Evolutionary conservation across 2,888 invertebrate species (phyloP), one percentile per base, ranked within the genome.

Genomic region (Nesidiocoris tenuis): DNA sequence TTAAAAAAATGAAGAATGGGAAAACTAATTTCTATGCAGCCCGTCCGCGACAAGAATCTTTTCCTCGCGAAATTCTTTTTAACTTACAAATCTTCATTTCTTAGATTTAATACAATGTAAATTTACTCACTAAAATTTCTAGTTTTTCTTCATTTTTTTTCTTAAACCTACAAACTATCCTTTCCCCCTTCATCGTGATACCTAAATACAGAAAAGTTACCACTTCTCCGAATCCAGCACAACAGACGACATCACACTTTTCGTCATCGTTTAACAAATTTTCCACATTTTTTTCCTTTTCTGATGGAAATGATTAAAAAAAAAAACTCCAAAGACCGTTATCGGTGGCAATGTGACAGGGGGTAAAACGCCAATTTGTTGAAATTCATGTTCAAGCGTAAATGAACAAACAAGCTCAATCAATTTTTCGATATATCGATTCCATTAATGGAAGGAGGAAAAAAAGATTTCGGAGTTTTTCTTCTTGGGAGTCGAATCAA

Each of bases 71-170:
- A 21, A 65, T 18, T 65, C 19, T 54, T 61, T 39, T 72, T 61
- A 72, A 72, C 61, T 72, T 72, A 72, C 19, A 61, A n/a, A 25
- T 25, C 72, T 72, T 63, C 63, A 72, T 72, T 5, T 54, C 72
- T 72, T 72, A 72, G n/a, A 25, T 68, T 72, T 72, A 70, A 59
- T 70, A 72, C 72, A 72, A 72, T 72, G 24, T 70, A 59, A 70
- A 59, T 70, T 72, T 72, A 72, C 72, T 24, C 72, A 63, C 72
- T 72, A 72, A 72, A 72, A 72, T 54, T 61, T 72, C 72, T 72
- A 72, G 21, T 59, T 72, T 61, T 61, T 61, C 61, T 61, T 21
- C 61, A 12, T 39, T 39, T 39, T 39, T 39, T 39, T 39, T 12
- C 39, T 72, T 61, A 61, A 72, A 72, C 61, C 72, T 72, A 72